Percentiles rank a stretch among this genome's conserved stretches.
These are phyloP conservation scores for Drosophila takahashii DNA, from an alignment of 1,140 invertebrate genomes.

Conservation along the genomic window DNA sequence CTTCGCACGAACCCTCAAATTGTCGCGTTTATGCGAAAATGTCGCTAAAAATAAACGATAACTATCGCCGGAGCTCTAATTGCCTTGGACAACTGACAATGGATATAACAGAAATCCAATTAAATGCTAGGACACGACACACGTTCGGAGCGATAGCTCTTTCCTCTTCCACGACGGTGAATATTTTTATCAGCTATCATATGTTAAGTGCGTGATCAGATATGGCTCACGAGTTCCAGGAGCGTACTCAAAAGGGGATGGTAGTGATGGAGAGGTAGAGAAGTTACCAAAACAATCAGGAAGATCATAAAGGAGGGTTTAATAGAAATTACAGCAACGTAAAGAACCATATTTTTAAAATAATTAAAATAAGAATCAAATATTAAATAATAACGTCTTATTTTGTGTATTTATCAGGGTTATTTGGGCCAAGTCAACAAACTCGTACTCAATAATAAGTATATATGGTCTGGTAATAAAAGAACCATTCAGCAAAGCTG, in stretches of 20 bases:
- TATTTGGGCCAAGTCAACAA: background rate
- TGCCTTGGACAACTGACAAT: constrained; percentile 27
- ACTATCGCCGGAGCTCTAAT: constrained; percentile 46
- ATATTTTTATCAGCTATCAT: constrained; percentile 47
- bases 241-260: background rate
- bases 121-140: constrained; percentile 51
- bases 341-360: too few relatives aligned
- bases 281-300: too few relatives aligned
- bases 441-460: background rate
- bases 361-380: background rate
- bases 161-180: background rate
- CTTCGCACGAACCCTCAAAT: constrained; percentile 39
- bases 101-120: constrained; percentile 44
- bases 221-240: constrained; percentile 21
- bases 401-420: background rate
- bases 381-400: background rate
- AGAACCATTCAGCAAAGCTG: background rate
- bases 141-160: constrained; percentile 6
- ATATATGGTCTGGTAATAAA: background rate
- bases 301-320: too few relatives aligned
- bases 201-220: constrained; percentile 35
- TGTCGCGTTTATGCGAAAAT: constrained; percentile 27
- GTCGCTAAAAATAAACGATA: constrained; percentile 59
- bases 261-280: too few relatives aligned
- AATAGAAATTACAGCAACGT: too few relatives aligned